Percentiles rank a stretch among this genome's conserved stretches.
These are phyloP conservation scores for Drosophila sechellia DNA, from an alignment of 1,140 invertebrate genomes.

Conservation along the genomic window DNA sequence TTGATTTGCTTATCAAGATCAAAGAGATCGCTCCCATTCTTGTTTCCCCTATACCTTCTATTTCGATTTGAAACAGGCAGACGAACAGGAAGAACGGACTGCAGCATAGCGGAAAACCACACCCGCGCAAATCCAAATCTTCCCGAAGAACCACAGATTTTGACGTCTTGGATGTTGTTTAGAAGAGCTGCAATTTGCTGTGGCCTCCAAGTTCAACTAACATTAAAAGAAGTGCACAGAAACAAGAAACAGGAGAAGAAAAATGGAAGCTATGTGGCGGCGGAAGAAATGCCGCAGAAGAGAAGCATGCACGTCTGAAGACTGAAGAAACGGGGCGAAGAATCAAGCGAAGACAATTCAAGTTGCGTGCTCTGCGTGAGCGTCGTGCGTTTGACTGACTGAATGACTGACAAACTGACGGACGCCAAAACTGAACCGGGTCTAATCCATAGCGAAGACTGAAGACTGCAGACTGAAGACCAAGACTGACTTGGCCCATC, in stretches of 20 bases:
- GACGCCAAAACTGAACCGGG: constrained; percentile 57
- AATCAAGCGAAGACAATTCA: constrained; percentile 61
- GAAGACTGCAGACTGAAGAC: constrained; percentile 24
- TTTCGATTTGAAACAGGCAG: constrained; percentile 7
- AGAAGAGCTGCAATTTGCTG: constrained; percentile 68
- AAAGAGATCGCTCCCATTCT: constrained; percentile 26
- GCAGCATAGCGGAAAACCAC: constrained; percentile 10
- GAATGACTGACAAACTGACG: constrained; percentile 48
- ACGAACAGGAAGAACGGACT: constrained; percentile 10
- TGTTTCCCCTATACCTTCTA: background rate
- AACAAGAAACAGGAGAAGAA: constrained; percentile 38
- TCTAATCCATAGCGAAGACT: constrained; percentile 22
- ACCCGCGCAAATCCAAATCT: constrained; percentile 34
- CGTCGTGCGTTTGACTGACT: constrained; percentile 76
- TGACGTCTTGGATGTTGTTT: constrained; percentile 57
- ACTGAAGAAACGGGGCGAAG: constrained; percentile 8
- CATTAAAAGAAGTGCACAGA: constrained; percentile 49
- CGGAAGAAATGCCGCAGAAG: constrained; percentile 57
- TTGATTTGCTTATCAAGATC: constrained; percentile 58
- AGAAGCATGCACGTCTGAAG: constrained; percentile 14
- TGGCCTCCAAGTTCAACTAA: constrained; percentile 80
- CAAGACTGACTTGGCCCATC: constrained; percentile 47
- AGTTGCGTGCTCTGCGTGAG: constrained; percentile 84
- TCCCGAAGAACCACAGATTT: constrained; percentile 58
- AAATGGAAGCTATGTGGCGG: constrained; percentile 41